Percentiles rank a stretch among this genome's conserved stretches.
These are phyloP conservation scores for Pseudochirops cupreus DNA, from an alignment of 2,797 vertebrate genomes.

Conservation along the genomic window DNA sequence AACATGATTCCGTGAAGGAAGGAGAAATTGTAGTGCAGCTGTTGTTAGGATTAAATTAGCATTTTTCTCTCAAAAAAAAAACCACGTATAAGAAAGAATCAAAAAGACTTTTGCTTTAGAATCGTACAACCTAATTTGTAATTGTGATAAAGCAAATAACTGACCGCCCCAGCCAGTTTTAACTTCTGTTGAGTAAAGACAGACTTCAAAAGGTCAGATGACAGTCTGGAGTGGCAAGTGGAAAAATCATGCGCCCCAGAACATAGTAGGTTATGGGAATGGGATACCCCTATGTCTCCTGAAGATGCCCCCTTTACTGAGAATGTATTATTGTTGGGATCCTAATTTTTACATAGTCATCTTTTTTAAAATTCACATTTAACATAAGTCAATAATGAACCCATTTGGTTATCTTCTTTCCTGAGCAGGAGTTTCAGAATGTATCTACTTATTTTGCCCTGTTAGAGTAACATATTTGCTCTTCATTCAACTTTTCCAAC, in stretches of 20 bases:
- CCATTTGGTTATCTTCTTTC: background rate
- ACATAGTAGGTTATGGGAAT: slow-evolving; percentile 18
- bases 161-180: slow-evolving; percentile 39
- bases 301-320: slow-evolving; percentile 18
- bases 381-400: background rate
- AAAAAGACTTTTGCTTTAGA: slow-evolving; percentile 30
- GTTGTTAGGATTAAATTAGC: slow-evolving; percentile 81
- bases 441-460: background rate
- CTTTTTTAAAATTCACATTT: background rate
- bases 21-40: slow-evolving; percentile 83
- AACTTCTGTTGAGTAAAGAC: slow-evolving; percentile 44
- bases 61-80: background rate
- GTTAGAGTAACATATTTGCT: background rate
- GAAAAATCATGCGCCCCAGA: background rate
- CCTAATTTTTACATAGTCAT: background rate
- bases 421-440: background rate
- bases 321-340: slow-evolving; percentile 25
- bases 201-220: slow-evolving; percentile 43
- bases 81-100: slow-evolving; percentile 50
- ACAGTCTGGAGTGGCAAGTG: slow-evolving; percentile 33
- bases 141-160: slow-evolving; percentile 61
- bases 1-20: slow-evolving; percentile 83
- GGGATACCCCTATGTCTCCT: slow-evolving; percentile 35
- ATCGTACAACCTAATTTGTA: slow-evolving; percentile 56
- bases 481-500: background rate